phyloP scores from a whole-genome alignment of 1,140 invertebrate species.

The Drosophila melanogaster region Release_6_plus_ISO1_MT NT_037436.4:14998001-14998500 shows the following conservation, averaged over 20 bases:
- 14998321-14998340: slow-evolving; percentile 90
- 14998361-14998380: slow-evolving; percentile 96
- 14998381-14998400: slow-evolving; percentile 92
- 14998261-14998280: slow-evolving; percentile 89
- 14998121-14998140: slow-evolving; percentile 8
- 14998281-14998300: slow-evolving; percentile 86
- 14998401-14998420: slow-evolving; percentile 86
- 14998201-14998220: slow-evolving; percentile 92
- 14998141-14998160: background rate
- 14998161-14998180: slow-evolving; percentile 84
- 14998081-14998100: slow-evolving; percentile 83
- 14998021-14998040: slow-evolving; percentile 45
- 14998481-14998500: slow-evolving; percentile 91
- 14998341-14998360: slow-evolving; percentile 94
- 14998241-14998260: slow-evolving; percentile 96
- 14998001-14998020: slow-evolving; percentile 52
- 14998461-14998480: slow-evolving; percentile 92
- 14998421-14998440: slow-evolving; percentile 93
- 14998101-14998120: slow-evolving; percentile 86
- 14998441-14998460: slow-evolving; percentile 94
- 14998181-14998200: slow-evolving; percentile 90
- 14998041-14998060: slow-evolving; percentile 65
- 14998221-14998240: slow-evolving; percentile 90
- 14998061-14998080: slow-evolving; percentile 77
- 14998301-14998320: slow-evolving; percentile 91